phyloP scores from a whole-genome alignment of 2,113 vertebrate species.

The Silurus asotus region DNA sequence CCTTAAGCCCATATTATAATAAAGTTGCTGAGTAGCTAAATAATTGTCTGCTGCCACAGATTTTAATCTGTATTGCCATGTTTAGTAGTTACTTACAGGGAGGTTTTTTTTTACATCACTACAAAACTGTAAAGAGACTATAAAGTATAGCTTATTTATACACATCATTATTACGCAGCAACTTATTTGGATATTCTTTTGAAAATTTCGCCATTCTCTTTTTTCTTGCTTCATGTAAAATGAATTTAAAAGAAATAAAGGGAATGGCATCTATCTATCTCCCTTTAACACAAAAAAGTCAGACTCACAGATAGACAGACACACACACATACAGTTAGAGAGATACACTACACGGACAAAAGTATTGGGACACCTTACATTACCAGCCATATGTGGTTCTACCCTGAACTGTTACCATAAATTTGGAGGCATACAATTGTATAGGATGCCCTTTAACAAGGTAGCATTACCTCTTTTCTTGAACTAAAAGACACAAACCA shows the following conservation, averaged over 20 bases:
- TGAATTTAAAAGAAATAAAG: background rate
- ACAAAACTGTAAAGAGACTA: background rate
- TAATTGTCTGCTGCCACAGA: background rate
- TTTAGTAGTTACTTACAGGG: background rate
- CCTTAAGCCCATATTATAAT: background rate
- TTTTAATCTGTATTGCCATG: background rate
- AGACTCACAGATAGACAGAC: too few relatives aligned
- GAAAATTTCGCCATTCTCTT: background rate
- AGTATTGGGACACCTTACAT: too few relatives aligned
- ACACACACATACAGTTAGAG: too few relatives aligned
- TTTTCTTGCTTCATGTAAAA: background rate
- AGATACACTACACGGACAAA: too few relatives aligned
- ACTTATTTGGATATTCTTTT: background rate
- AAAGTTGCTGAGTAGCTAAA: background rate
- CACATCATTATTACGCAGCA: background rate
- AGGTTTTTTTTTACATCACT: background rate
- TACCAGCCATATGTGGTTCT: too few relatives aligned
- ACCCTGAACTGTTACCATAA: too few relatives aligned
- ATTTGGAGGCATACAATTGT: too few relatives aligned
- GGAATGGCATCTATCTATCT: background rate
- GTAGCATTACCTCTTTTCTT: too few relatives aligned
- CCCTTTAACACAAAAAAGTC: background rate
- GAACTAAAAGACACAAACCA: too few relatives aligned
- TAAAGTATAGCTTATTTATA: background rate
- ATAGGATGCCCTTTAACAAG: too few relatives aligned